These are phyloP conservation scores for Steinernema scapterisci DNA, from an alignment of 2,888 invertebrate species.

Conservation along the genomic window DNA sequence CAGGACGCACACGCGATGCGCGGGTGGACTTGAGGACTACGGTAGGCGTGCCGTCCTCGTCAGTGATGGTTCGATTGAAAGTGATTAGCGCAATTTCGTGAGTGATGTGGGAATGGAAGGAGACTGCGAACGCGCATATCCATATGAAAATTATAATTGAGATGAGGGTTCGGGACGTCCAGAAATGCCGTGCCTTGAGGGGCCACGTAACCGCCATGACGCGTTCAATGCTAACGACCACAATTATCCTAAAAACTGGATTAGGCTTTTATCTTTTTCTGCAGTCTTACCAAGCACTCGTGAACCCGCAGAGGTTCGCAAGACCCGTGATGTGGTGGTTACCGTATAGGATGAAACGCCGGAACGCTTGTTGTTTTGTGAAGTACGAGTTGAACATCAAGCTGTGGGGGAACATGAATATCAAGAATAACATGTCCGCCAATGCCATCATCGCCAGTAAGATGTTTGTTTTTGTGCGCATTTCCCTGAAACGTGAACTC, in stretches of 20 bases:
- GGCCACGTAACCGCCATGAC: constrained; percentile 46
- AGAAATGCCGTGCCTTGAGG: constrained; percentile 40
- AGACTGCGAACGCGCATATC: constrained; percentile 37
- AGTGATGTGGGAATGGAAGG: constrained; percentile 45
- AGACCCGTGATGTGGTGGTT: constrained; percentile 44
- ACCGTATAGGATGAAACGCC: constrained; percentile 36
- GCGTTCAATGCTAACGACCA: constrained; percentile 46
- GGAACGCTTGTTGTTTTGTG: constrained; percentile 29
- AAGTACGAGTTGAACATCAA: constrained; percentile 39
- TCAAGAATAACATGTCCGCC: constrained; percentile 47
- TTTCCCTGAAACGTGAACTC: constrained; percentile 38
- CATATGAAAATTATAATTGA: constrained; percentile 38
- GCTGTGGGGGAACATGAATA: constrained; percentile 49
- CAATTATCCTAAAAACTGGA: constrained; percentile 43
- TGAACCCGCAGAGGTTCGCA: constrained; percentile 45
- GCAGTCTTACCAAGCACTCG: constrained; percentile 46
- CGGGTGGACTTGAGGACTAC: not conserved
- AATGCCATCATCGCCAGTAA: constrained; percentile 46
- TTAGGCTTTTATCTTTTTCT: not conserved
- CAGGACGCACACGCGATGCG: not conserved
- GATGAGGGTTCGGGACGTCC: constrained; percentile 42
- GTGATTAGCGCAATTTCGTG: constrained; percentile 37
- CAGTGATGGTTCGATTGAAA: constrained; percentile 36
- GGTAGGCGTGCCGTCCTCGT: not conserved
- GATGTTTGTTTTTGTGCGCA: constrained; percentile 49